phyloP scores from a whole-genome alignment of 2,113 vertebrate genomes.

The Siniperca knerii region DNA sequence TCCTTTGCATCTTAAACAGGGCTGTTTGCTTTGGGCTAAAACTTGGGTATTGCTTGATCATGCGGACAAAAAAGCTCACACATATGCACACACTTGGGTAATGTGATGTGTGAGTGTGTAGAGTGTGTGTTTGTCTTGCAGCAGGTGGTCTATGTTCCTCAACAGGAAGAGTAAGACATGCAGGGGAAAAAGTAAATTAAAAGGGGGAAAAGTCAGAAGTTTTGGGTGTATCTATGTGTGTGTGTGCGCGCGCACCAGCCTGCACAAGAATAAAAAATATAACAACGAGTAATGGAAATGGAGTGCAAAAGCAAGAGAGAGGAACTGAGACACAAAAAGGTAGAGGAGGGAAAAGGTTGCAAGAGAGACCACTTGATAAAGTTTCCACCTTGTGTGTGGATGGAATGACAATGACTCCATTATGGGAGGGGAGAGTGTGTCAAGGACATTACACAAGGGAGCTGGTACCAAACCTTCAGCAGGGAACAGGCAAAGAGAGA shows the following conservation, averaged over 20 bases:
- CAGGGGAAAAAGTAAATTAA: slow-evolving; percentile 12
- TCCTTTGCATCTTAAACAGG: slow-evolving; percentile 80
- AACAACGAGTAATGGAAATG: slow-evolving; percentile 20
- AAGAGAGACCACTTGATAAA: slow-evolving; percentile 59
- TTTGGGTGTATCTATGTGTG: neutral
- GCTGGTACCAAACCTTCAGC: slow-evolving; percentile 20
- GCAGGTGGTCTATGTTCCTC: slow-evolving; percentile 24
- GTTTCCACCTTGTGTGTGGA: slow-evolving; percentile 54
- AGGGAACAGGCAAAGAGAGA: neutral
- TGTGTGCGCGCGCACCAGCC: neutral
- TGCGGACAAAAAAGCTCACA: slow-evolving; percentile 44
- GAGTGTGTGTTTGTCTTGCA: slow-evolving; percentile 31
- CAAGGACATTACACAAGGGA: slow-evolving; percentile 54
- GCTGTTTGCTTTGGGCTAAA: slow-evolving; percentile 65
- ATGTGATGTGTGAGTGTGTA: slow-evolving; percentile 15
- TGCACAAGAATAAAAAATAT: slow-evolving; percentile 1
- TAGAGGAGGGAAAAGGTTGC: slow-evolving; percentile 13
- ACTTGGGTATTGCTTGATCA: slow-evolving; percentile 60
- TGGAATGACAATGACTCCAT: slow-evolving; percentile 64
- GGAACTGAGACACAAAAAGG: slow-evolving; percentile 31
- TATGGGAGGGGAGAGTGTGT: slow-evolving; percentile 30
- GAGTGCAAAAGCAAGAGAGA: slow-evolving; percentile 23
- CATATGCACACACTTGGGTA: slow-evolving; percentile 16
- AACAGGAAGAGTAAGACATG: neutral
- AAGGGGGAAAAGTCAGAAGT: slow-evolving; percentile 16